phyloP scores from a whole-genome alignment of 2,113 vertebrate genomes.

The Paracanthobrama guichenoti region DNA sequence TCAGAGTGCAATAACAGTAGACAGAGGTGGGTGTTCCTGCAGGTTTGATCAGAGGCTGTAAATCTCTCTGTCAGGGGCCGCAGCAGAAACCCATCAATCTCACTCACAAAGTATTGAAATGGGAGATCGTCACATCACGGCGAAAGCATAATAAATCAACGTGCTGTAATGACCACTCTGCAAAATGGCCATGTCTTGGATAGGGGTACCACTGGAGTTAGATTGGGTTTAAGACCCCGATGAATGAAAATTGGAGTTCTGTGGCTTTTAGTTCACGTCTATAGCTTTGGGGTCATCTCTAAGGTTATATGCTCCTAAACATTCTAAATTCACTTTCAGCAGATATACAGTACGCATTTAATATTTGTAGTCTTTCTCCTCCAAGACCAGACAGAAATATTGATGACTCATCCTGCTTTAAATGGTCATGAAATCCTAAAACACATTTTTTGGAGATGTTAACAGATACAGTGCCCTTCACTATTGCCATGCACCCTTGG shows the following conservation, averaged over 20 bases:
- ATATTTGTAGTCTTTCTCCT: neutral
- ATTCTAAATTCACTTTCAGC: neutral
- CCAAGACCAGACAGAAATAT: neutral
- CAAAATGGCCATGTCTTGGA: conserved; percentile 1
- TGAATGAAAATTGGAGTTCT: neutral
- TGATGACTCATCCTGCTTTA: neutral
- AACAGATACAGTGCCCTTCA: too few species aligned
- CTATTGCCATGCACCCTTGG: too few species aligned
- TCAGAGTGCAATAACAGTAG: conserved; percentile 46
- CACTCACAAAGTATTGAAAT: conserved; percentile 45
- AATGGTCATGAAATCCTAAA: too few species aligned
- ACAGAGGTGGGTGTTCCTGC: conserved; percentile 39
- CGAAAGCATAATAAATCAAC: conserved; percentile 33
- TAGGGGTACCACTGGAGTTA: neutral
- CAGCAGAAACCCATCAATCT: conserved; percentile 52
- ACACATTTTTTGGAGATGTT: too few species aligned
- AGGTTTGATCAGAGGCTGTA: conserved; percentile 49
- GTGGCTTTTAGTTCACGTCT: neutral
- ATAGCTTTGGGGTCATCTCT: neutral
- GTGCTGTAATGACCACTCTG: conserved; percentile 1
- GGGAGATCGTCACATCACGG: conserved; percentile 36
- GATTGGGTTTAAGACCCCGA: neutral
- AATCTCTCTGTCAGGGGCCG: conserved; percentile 47
- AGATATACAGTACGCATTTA: neutral
- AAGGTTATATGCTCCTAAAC: neutral